phyloP scores from a whole-genome alignment of 2,888 invertebrate species.

The Hofmannophila pseudospretella region DNA sequence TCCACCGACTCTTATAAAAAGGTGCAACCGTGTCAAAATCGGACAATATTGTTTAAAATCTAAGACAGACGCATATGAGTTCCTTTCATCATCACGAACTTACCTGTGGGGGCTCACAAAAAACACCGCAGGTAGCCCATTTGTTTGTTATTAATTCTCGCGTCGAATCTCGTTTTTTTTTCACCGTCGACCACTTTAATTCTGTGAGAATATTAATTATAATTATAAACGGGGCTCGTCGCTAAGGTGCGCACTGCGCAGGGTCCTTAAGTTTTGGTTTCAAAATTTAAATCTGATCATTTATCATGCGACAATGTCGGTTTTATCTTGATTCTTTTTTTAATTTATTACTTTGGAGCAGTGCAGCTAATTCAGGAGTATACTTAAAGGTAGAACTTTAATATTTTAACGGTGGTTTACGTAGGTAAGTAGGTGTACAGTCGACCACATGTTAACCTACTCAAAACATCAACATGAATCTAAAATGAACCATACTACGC shows the following conservation, averaged over 20 bases:
- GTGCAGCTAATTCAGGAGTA: conserved; percentile 19
- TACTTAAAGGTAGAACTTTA: conserved; percentile 27
- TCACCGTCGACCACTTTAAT: conserved; percentile 66
- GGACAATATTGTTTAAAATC: conserved; percentile 68
- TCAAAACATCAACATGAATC: too few species aligned
- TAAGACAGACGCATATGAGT: conserved; percentile 71
- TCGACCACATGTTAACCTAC: too few species aligned
- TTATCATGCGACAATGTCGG: conserved; percentile 75
- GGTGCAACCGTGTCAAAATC: conserved; percentile 71
- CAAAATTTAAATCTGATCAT: conserved; percentile 73
- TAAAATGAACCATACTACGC: too few species aligned
- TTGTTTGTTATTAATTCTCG: conserved; percentile 79
- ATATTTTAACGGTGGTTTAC: too few species aligned
- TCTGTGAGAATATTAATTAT: conserved; percentile 78
- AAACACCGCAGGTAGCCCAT: conserved; percentile 77
- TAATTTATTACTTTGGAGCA: conserved; percentile 36
- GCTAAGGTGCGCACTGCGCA: conserved; percentile 59
- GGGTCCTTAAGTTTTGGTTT: conserved; percentile 58
- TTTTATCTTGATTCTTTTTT: conserved; percentile 61
- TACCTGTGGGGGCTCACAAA: conserved; percentile 74
- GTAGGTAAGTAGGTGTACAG: too few species aligned
- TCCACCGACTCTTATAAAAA: conserved; percentile 52
- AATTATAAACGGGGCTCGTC: conserved; percentile 74
- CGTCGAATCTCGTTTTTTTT: conserved; percentile 69
- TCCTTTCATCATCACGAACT: conserved; percentile 66